phyloP scores from a whole-genome alignment of 2,888 invertebrate genomes.

The Sarcophaga variegata region DNA sequence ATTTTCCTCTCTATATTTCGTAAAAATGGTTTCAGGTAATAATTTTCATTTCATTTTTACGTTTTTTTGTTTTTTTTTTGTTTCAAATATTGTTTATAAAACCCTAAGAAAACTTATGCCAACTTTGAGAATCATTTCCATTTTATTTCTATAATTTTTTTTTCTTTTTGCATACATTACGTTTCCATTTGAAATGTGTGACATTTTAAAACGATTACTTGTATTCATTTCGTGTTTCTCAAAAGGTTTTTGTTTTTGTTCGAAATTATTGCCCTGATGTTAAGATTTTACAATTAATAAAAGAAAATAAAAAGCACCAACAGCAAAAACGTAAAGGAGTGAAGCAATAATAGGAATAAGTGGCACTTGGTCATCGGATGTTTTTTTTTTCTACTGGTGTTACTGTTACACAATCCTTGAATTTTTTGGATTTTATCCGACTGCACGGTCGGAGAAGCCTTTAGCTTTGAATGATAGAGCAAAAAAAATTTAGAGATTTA shows the following conservation, averaged over 20 bases:
- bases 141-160: background rate
- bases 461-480: no score
- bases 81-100: constrained; percentile 10
- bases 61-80: background rate
- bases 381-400: no score
- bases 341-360: no score
- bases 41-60: background rate
- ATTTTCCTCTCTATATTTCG: background rate
- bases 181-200: constrained; percentile 7
- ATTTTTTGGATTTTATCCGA: no score
- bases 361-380: no score
- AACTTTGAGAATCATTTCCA: background rate
- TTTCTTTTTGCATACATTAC: constrained; percentile 15
- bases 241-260: constrained; percentile 5
- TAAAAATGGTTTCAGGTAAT: constrained; percentile 30
- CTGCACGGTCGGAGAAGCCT: no score
- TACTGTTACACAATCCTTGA: no score
- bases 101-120: constrained; percentile 13
- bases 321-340: no score
- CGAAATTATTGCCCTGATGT: background rate
- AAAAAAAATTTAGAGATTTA: no score
- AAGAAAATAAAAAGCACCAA: no score
- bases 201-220: background rate
- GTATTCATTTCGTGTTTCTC: background rate
- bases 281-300: constrained; percentile 11